These are phyloP conservation scores for Sebastes kiyomatsui DNA, from an alignment of 2,797 vertebrate species.

Conservation along the genomic window DNA sequence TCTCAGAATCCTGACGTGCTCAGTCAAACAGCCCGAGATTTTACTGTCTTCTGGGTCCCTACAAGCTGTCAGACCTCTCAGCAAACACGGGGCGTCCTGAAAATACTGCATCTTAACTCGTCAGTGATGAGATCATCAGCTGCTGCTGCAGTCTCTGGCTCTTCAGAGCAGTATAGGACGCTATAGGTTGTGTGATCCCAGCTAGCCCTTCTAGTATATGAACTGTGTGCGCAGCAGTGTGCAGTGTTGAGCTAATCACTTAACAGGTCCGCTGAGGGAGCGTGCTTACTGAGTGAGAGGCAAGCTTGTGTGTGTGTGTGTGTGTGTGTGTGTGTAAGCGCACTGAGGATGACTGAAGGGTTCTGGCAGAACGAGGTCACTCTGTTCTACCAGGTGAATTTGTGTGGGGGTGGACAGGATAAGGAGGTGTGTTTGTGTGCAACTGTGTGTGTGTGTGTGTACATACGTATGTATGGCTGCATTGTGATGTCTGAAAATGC, in stretches of 20 bases:
- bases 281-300: slow-evolving; percentile 24
- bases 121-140: slow-evolving; percentile 28
- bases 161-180: slow-evolving; percentile 24
- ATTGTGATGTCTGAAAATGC: slow-evolving; percentile 21
- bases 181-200: slow-evolving; percentile 46
- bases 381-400: slow-evolving; percentile 78
- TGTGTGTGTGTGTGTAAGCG: not conserved
- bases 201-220: slow-evolving; percentile 24
- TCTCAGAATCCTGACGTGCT: not conserved
- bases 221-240: slow-evolving; percentile 48
- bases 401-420: slow-evolving; percentile 64
- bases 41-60: slow-evolving; percentile 5
- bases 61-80: slow-evolving; percentile 17
- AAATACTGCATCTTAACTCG: slow-evolving; percentile 19
- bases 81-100: not conserved
- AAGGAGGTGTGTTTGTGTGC: slow-evolving; percentile 39
- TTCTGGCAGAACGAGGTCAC: slow-evolving; percentile 83
- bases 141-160: slow-evolving; percentile 25
- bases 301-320: slow-evolving; percentile 1
- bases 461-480: not conserved
- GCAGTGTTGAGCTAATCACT: slow-evolving; percentile 71
- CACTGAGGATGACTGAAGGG: slow-evolving; percentile 73
- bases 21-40: slow-evolving; percentile 27
- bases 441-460: not conserved
- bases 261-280: slow-evolving; percentile 72